Base-by-base conservation (phyloP, 2,113 vertebrate genomes). In the Geococcyx californianus region DNA sequence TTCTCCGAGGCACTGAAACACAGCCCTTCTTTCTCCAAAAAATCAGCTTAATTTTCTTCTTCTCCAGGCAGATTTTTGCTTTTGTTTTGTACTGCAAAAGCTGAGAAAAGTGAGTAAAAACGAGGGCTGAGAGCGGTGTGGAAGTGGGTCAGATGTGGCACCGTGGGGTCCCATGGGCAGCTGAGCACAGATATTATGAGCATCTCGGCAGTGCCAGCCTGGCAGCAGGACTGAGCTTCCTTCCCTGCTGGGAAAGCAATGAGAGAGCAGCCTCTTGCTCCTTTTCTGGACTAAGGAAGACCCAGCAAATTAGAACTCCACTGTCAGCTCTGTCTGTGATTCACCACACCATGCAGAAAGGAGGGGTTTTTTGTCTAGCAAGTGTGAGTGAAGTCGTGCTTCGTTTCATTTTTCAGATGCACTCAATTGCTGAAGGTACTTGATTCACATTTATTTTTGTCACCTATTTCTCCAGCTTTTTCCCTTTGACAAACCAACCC, bases 81-180 rank as follows among this genome's bases (percentile, higher is more conserved):
- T 72, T 87, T 47, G 29, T 73, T 84, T 33, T 3, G 7, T 18
- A 12, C n/a, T 64, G 40, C 82, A 82, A 85, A 96, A 87, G 29
- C 56, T 75, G 70, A 79, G 70, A 60, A 13, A 51, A 36, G 31
- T 63, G 47, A 59, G 40, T 13, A 42, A 25, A 91, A 67, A 18
- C 0, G 16, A 79, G 24, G 42, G 36, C 17, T 58, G 18, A 47
- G 20, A 54, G 15, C 28, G 68, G 68, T 75, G 72, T 34, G n/a
- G 2, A 84, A 78, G 20, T 2, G 29, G 89, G 54, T 76, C 70
- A 83, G 83, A 28, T 1, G 7, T 59, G 49, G 52, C 34, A 28
- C 15, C 4, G 0, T 0, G 1, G 36, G 23, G 19, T n/a, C 8
- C 4, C 16, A 12, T 0, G 1, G 40, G 68, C 70, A 84, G 68